Base-by-base conservation (phyloP, 2,797 vertebrate genomes). In the Ataeniobius toweri region DNA sequence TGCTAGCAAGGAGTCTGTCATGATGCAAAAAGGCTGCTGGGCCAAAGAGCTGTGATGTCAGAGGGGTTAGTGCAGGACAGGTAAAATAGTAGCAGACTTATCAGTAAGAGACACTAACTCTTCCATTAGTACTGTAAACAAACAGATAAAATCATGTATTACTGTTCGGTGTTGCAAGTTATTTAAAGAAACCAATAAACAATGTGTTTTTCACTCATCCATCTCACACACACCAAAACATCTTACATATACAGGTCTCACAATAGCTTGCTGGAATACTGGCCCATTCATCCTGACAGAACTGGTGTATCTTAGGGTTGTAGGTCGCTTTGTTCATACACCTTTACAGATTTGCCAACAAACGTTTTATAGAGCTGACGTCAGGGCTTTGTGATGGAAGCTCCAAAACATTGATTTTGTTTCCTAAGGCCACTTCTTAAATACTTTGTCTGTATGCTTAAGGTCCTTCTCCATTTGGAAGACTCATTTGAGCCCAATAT, bases 41-140 rank as follows among this genome's bases (percentile, higher is more conserved):
- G 79, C 83, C 24, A 24, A 13, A 71, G 36, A 65, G 51, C 77
- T 22, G 75, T 90, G 93, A 94, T 80, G 91, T 92, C 89, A 88
- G 46, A 48, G 44, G 89, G 90, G 91, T 95, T 91, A 91, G 76
- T 75, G 90, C 77, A 85, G 94, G 93, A 94, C 88, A 91, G 80
- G 79, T 83, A 4, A n/a, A 71, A 41, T 44, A 79, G 80, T 77
- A 48, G 31, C 58, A 74, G 63, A 75, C 56, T 7, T 28, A 71
- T 88, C 76, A 68, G 76, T 59, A 71, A 75, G 44, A 26, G 72
- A 59, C 73, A 65, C 41, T 39, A 10, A 76, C 75, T 55, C 36
- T 13, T 0, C 6, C 24, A 48, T 78, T 28, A 48, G 56, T 8
- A 20, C 48, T 51, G 12, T 31, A 46, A 74, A 8, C 22, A 36